Percentiles rank a stretch among this genome's conserved stretches.
Conservation (phyloP, 2,797 vertebrate genomes). For the Argyrosomus regius region DNA sequence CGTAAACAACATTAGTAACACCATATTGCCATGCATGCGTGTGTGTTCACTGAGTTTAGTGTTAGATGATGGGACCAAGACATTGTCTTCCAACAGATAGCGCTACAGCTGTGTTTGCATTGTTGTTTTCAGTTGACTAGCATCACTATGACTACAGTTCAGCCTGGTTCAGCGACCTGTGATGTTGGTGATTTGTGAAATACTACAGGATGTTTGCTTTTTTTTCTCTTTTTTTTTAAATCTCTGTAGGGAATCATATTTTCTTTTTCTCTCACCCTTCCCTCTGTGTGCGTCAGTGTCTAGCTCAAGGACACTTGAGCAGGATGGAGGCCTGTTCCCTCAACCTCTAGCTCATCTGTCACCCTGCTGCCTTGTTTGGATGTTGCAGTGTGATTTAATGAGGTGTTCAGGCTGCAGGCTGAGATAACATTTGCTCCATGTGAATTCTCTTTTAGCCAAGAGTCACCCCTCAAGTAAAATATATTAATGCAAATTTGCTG, state of each 20-base stretch:
- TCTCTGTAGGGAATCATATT: constrained; percentile 1
- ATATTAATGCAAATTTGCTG: neutral
- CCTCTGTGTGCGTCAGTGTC: neutral
- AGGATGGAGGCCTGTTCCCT: constrained; percentile 5
- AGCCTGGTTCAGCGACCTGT: constrained; percentile 5
- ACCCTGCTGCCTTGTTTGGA: constrained; percentile 44
- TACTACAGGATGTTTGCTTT: neutral
- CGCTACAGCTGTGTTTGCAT: constrained; percentile 3
- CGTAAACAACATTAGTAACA: constrained; percentile 27
- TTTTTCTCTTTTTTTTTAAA: neutral
- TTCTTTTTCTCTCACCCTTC: neutral
- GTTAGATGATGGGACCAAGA: constrained; percentile 67
- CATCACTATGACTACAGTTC: constrained; percentile 3
- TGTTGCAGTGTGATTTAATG: constrained; percentile 28
- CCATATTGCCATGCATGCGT: constrained; percentile 38
- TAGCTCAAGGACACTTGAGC: constrained; percentile 1
- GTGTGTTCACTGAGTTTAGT: constrained; percentile 31
- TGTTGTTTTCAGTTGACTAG: constrained; percentile 1
- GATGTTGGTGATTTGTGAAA: constrained; percentile 13
- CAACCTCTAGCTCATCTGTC: constrained; percentile 7
- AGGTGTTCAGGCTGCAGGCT: neutral
- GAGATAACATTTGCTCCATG: neutral
- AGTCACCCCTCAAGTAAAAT: neutral
- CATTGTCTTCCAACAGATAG: constrained; percentile 60
- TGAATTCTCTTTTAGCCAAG: neutral